Base-by-base conservation (phyloP, 2,888 invertebrate species). In the Pseudococcus jackbeardsleyi region DNA sequence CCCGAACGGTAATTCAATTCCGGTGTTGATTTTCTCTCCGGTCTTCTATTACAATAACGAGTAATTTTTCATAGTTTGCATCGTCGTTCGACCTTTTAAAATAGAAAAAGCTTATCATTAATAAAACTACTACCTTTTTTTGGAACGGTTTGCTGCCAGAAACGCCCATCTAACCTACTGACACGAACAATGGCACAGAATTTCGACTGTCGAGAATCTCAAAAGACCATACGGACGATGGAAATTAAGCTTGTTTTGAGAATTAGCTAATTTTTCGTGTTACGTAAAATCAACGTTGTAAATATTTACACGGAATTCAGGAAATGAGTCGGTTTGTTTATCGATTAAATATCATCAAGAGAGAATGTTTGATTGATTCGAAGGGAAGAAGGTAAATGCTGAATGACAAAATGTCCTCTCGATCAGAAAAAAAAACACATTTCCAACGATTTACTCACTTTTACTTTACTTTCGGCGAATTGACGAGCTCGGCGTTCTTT, bases 401-500 rank as follows among this genome's bases (percentile, higher is more conserved):
- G 59, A 19, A 59, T 59, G n/a, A 72, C 26, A 72, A 72, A 72
- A 72, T 26, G 33, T 72, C 33, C 68, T 72, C 68, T 59, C 59
- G 8, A 19, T 54, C 5, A 19, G n/a, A 19, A 5, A 9, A 19
- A 59, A 33, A 77, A 39, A 33, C 50, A 54, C 54, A 17, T 15
- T 15, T 5, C 17, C 0, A 17, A 54, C 17, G 0, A 12, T 59
- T 59, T 59, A 79, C 79, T 42, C 42, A 93, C 93, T 3, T 91
- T 91, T 79, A 92, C 91, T 8, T 94, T 90, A 88, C 93, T 93
- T 12, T 91, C 90, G 7, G 94, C 90, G 85, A 90, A 89, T 17
- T 59, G 77, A 89, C 90, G 89, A 8, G 89, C 89, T 33, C 86
- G 89, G 39, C 89, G 89, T 91, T 95, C 94, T 64, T 93, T 93